These are phyloP conservation scores for Suricata suricatta DNA, from an alignment of 2,113 vertebrate genomes.

Conservation along the genomic window DNA sequence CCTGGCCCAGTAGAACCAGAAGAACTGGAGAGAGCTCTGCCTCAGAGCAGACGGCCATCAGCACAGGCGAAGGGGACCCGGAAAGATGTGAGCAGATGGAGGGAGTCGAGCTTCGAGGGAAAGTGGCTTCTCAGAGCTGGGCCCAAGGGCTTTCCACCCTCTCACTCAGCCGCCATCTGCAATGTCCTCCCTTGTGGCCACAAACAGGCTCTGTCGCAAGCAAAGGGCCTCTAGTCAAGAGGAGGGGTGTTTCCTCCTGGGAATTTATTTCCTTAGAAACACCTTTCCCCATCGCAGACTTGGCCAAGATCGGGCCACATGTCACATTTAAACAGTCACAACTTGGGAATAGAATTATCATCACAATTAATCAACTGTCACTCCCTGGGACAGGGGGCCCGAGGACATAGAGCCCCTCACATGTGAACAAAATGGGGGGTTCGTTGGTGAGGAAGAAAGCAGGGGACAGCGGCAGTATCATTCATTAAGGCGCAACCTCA, in stretches of 20 bases:
- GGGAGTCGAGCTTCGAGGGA: background rate
- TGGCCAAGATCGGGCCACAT: background rate
- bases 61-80: fast-evolving
- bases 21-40: background rate
- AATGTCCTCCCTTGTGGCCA: fast-evolving
- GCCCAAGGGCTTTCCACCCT: background rate
- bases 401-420: background rate
- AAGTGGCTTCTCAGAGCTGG: background rate
- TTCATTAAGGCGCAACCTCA: background rate
- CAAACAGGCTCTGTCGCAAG: fast-evolving
- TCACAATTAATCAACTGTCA: background rate
- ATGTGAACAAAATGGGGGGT: background rate
- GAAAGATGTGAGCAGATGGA: no score
- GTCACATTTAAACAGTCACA: background rate
- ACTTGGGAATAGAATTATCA: background rate
- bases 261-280: background rate
- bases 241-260: background rate
- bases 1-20: background rate
- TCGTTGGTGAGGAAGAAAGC: background rate
- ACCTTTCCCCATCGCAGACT: background rate
- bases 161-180: background rate
- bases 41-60: background rate
- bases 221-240: background rate
- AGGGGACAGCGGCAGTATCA: background rate
- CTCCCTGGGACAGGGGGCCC: background rate